Conservation (phyloP, 2,113 vertebrate genomes). For the Scytalopus superciliaris region DNA sequence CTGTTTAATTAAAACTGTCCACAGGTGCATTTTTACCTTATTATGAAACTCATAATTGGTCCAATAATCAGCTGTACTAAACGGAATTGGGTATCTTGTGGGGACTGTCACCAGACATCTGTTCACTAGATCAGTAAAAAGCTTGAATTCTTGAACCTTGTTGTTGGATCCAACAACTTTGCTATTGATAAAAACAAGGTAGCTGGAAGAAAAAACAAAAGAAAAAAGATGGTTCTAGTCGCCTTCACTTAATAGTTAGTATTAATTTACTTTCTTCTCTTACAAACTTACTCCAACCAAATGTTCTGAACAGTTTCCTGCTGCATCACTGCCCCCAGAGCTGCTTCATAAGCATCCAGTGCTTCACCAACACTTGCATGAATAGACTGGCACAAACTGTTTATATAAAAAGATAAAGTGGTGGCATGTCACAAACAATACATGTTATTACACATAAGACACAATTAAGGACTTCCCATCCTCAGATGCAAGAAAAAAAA, state of each 20-base stretch:
- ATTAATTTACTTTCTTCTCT: neutral
- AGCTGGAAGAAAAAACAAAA: conserved; percentile 76
- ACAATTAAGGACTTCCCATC: neutral
- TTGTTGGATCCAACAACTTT: conserved; percentile 76
- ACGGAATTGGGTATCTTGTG: conserved; percentile 85
- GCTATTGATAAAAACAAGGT: conserved; percentile 88
- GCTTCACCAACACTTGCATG: conserved; percentile 78
- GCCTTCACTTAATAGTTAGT: neutral
- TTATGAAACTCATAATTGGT: conserved; percentile 97
- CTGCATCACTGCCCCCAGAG: conserved; percentile 83
- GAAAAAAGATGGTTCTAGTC: neutral
- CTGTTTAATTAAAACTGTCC: neutral
- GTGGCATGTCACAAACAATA: neutral
- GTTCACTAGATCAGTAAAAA: conserved; percentile 90
- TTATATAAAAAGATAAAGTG: conserved; percentile 45
- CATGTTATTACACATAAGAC: neutral
- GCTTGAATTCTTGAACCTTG: conserved; percentile 78
- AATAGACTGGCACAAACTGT: conserved; percentile 90
- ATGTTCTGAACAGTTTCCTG: conserved; percentile 87
- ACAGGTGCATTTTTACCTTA: conserved; percentile 79
- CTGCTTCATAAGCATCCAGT: conserved; percentile 90
- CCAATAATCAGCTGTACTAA: conserved; percentile 93
- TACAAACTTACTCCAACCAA: conserved; percentile 93
- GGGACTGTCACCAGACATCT: conserved; percentile 93
- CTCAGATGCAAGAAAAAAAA: neutral